Percentiles rank a stretch among this genome's conserved stretches.
phyloP scores from a whole-genome alignment of 2,113 vertebrate species.

The Cryptotis parvus region DNA sequence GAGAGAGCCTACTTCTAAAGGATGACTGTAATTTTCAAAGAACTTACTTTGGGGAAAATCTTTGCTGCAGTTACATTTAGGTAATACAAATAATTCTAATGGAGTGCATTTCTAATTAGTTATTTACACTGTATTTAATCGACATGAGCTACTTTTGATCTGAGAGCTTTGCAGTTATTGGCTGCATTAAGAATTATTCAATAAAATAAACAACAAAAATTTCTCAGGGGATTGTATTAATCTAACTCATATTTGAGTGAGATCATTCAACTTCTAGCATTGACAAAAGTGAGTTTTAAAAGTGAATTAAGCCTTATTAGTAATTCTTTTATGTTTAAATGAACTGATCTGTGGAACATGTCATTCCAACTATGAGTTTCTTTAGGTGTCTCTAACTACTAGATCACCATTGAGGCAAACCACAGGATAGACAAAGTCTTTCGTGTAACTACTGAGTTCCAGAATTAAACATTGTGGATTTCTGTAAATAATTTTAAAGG shows the following conservation, averaged over 20 bases:
- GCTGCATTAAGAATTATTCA: slow-evolving; percentile 2
- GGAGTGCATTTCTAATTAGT: slow-evolving; percentile 5
- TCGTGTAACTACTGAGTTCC: not conserved
- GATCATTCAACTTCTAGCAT: slow-evolving; percentile 13
- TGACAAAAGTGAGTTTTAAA: slow-evolving; percentile 60
- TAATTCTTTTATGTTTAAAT: slow-evolving; percentile 25
- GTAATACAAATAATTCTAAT: slow-evolving; percentile 38
- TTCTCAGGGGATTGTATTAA: not conserved
- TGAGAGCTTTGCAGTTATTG: not conserved
- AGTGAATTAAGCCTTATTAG: slow-evolving; percentile 53
- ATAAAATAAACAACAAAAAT: slow-evolving; percentile 46
- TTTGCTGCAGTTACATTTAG: slow-evolving; percentile 46
- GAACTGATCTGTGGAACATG: slow-evolving; percentile 16
- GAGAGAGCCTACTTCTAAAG: not conserved
- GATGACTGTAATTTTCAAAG: not conserved
- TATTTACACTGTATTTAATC: not conserved
- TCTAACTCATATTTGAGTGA: not conserved
- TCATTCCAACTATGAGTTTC: not conserved
- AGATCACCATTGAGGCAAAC: slow-evolving; percentile 12
- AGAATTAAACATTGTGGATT: not conserved
- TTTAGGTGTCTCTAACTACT: not conserved
- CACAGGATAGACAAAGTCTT: not conserved
- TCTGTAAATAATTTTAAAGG: not conserved
- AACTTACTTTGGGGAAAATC: not conserved
- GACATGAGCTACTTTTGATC: not conserved